Percentiles rank a stretch among this genome's conserved stretches.
Evolutionary conservation across 2,797 vertebrate species (phyloP).

Genomic region (Fringilla coelebs): DNA sequence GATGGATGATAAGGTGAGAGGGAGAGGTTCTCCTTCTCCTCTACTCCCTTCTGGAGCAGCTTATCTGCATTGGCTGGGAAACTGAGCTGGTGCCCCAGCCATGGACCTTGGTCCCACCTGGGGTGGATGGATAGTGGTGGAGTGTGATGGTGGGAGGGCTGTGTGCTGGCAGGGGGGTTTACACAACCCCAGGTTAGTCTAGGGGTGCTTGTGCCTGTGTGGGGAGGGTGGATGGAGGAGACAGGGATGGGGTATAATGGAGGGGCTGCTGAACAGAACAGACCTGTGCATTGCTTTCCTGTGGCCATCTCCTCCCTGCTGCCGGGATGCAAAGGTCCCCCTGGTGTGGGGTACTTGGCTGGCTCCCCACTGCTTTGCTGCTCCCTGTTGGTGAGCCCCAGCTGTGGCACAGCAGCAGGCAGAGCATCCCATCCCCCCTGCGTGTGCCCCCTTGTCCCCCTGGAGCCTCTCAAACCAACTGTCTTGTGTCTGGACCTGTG

Average conservation of each 20-base stretch:
- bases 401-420: not conserved
- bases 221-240: not conserved
- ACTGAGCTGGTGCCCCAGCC: not conserved
- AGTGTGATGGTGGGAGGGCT: not conserved
- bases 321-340: fast-evolving
- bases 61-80: not conserved
- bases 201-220: not conserved
- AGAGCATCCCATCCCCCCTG: not conserved
- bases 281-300: not conserved
- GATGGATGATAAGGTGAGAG: not conserved
- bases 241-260: fast-evolving
- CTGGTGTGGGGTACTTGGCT: not conserved
- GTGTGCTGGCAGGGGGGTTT: not conserved
- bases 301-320: not conserved
- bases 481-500: not conserved
- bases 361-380: not conserved
- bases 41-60: fast-evolving
- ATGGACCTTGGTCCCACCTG: fast-evolving
- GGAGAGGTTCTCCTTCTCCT: not conserved
- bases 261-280: not conserved
- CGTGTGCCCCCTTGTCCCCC: not conserved
- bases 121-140: not conserved
- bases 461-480: not conserved
- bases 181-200: fast-evolving
- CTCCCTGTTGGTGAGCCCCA: not conserved